Evolutionary conservation across 1,140 invertebrate species (phyloP), one percentile per base, ranked within the genome.

Genomic region (Drosophila baimaii): DNA sequence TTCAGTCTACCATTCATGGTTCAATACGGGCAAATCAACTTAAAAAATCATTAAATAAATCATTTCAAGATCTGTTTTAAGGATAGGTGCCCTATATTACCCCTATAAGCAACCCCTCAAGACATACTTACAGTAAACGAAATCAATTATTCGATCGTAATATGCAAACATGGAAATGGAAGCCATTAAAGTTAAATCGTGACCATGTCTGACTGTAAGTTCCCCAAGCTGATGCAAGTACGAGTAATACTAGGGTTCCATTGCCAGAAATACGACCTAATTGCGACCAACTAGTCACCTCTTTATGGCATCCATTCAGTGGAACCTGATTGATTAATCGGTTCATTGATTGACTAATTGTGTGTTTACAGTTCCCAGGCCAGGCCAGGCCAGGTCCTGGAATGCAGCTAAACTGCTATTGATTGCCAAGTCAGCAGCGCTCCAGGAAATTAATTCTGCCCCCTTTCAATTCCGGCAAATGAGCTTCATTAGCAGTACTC

Each of bases 401-500:
- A 71, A 71, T 71, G 65, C 52, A 21, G 52, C 25, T 31, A 21
- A 71, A 71, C 68, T 25, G 39, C 68, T 21, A 43, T 71, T 71
- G 51, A 71, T 71, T 47, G 66, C 44, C 65, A 19, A 27, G 35
- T 17, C 43, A 25, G 12, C 43, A 25, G 12, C 13, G 44, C 43
- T 27, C 21, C 41, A 23, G n/a, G 47, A 75, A 51, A 56, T 56
- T n/a, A 52, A 63, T 75, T 49, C 25, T 56, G 29, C 37, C 51
- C 51, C 58, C n/a, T n/a, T 74, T 35, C 66, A 71, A 74, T 63
- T 64, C 58, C 19, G 51, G 27, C 59, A 75, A 75, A 75, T 75
- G 72, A 56, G 71, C 51, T 64, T 75, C 72, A 75, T 75, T 75
- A 75, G 72, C 71, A 47, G 72, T 56, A n/a, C 71, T 44, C 72